phyloP scores from a whole-genome alignment of 2,797 vertebrate genomes.

The Cetoscarus ocellatus region DNA sequence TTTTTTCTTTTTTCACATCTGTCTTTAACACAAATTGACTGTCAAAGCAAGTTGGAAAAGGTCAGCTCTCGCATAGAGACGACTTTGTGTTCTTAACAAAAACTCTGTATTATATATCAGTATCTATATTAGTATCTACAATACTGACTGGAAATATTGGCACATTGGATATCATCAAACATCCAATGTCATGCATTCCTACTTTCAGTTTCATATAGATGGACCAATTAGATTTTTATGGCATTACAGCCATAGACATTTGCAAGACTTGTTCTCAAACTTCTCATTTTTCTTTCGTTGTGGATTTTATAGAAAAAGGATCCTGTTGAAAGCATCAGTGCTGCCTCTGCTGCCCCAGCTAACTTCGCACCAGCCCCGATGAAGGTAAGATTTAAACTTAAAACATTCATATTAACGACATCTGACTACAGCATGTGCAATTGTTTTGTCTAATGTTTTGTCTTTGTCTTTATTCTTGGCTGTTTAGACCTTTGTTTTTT shows the following conservation, averaged over 20 bases:
- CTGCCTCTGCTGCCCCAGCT: slow-evolving; percentile 56
- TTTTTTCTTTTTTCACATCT: too few relatives aligned
- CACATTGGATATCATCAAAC: too few relatives aligned
- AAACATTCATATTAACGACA: background rate
- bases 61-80: too few relatives aligned
- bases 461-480: background rate
- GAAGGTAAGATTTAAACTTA: slow-evolving; percentile 31
- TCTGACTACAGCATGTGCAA: background rate
- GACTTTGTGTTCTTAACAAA: too few relatives aligned
- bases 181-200: too few relatives aligned
- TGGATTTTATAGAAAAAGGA: slow-evolving; percentile 49
- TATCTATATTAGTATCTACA: too few relatives aligned
- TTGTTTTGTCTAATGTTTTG: background rate
- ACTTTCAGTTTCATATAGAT: background rate
- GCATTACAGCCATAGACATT: background rate
- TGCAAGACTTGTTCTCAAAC: background rate
- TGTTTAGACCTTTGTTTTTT: background rate
- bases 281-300: background rate
- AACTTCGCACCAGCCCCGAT: slow-evolving; percentile 70
- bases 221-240: background rate
- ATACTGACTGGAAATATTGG: too few relatives aligned
- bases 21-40: too few relatives aligned
- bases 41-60: too few relatives aligned
- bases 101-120: too few relatives aligned
- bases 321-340: slow-evolving; percentile 30